Conservation (phyloP, 2,797 vertebrate species). For the Thripadectes ignobilis region DNA sequence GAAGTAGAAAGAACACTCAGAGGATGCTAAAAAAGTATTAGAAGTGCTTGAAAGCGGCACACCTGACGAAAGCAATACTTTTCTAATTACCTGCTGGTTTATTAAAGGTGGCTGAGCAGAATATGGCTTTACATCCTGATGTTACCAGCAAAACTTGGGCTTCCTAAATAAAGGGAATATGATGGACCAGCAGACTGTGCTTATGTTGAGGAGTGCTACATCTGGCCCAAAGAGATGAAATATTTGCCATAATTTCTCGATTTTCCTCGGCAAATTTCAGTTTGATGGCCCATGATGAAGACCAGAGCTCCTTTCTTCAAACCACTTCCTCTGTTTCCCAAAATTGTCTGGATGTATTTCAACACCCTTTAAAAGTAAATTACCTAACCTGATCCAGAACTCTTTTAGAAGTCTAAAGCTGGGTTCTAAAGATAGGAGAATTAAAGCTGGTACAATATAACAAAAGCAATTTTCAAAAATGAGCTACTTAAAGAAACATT, state of each 20-base stretch:
- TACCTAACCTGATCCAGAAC: neutral
- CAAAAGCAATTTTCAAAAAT: neutral
- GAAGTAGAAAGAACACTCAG: neutral
- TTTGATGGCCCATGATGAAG: neutral
- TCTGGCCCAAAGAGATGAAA: neutral
- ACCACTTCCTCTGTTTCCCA: neutral
- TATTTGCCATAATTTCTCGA: neutral
- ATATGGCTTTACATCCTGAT: neutral
- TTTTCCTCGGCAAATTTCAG: neutral
- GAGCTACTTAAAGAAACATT: neutral
- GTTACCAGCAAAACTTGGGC: neutral
- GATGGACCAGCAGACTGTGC: neutral
- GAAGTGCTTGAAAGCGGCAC: neutral
- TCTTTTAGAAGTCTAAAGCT: neutral
- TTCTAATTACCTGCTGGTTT: neutral
- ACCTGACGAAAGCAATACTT: slow-evolving; percentile 11
- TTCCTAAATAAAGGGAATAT: neutral
- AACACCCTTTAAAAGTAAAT: neutral
- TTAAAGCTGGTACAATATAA: neutral
- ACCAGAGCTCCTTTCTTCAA: neutral
- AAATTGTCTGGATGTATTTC: neutral
- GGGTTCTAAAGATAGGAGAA: neutral
- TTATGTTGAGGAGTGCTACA: neutral
- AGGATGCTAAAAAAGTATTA: neutral
- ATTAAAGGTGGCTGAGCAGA: neutral